Evolutionary conservation across 2,113 vertebrate genomes (phyloP).

Genomic region (Alosa alosa): DNA sequence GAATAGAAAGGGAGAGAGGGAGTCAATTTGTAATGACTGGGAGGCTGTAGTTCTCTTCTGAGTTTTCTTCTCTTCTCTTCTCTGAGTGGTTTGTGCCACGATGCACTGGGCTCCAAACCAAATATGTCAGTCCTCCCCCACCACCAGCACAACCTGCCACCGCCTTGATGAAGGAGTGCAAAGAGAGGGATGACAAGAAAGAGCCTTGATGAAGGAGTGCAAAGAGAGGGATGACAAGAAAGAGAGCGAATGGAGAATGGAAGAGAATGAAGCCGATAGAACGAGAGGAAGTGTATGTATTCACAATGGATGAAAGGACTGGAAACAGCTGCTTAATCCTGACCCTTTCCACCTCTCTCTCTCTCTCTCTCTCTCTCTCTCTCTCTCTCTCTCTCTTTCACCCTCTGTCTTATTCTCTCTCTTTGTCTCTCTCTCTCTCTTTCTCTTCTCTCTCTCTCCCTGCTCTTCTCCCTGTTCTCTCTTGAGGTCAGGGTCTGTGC

Average conservation of each 20-base stretch:
- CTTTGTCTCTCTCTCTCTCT: not conserved
- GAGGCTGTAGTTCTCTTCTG: not conserved
- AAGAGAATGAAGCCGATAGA: not conserved
- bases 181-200: not conserved
- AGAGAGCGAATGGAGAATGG: not conserved
- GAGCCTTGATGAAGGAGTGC: not conserved
- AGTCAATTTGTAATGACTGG: constrained; percentile 19
- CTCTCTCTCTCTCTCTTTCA: not conserved
- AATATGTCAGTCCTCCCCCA: constrained; percentile 13
- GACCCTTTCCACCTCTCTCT: constrained; percentile 2
- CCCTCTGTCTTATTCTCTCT: not conserved
- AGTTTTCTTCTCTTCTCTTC: not conserved
- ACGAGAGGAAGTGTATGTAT: constrained; percentile 17
- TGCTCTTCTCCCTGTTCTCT: not conserved
- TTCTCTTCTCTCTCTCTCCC: not conserved
- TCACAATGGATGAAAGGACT: constrained; percentile 26
- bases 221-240: not conserved
- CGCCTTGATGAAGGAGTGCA: not conserved
- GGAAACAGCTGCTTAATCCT: constrained; percentile 33
- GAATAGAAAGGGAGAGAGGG: not conserved
- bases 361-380: not conserved
- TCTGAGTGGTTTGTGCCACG: constrained; percentile 17
- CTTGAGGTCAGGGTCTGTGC: constrained; percentile 22
- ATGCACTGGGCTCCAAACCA: constrained; percentile 17
- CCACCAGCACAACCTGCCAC: not conserved